A percentile compares a stretch with the other conserved stretches of the same genome.
Evolutionary conservation across 2,113 vertebrate species (phyloP).

Genomic region (Pao palembangensis): DNA sequence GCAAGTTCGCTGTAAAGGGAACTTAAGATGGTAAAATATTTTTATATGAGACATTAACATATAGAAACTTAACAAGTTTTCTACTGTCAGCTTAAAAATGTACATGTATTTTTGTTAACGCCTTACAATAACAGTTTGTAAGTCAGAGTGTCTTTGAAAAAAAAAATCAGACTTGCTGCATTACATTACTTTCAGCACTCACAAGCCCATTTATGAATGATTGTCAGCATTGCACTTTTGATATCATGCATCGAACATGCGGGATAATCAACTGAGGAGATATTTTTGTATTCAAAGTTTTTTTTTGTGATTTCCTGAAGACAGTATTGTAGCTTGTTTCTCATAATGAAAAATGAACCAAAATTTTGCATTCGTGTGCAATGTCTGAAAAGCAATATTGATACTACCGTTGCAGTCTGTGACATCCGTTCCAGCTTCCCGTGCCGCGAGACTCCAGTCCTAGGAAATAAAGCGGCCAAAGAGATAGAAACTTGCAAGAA

Average conservation of each 20-base stretch:
- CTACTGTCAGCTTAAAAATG: conserved; percentile 35
- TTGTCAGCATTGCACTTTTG: conserved; percentile 61
- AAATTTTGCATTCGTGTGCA: conserved; percentile 59
- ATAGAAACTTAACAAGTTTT: conserved; percentile 51
- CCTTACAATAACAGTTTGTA: conserved; percentile 69
- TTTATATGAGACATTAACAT: conserved; percentile 48
- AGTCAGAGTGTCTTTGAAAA: conserved; percentile 48
- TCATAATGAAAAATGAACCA: conserved; percentile 31
- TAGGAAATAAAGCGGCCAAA: conserved; percentile 55
- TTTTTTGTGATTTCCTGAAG: conserved; percentile 31
- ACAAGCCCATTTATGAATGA: conserved; percentile 44
- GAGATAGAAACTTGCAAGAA: conserved; percentile 28
- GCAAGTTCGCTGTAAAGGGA: conserved; percentile 36
- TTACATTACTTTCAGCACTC: conserved; percentile 45
- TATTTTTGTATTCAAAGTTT: conserved; percentile 67
- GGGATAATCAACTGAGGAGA: conserved; percentile 67
- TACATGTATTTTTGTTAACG: conserved; percentile 56
- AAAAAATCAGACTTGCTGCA: conserved; percentile 23
- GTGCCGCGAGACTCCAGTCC: conserved; percentile 34
- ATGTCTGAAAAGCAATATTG: conserved; percentile 70
- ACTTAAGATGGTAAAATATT: conserved; percentile 62
- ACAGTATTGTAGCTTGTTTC: conserved; percentile 33
- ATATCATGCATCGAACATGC: conserved; percentile 59
- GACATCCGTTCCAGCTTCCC: conserved; percentile 42
- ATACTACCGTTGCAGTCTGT: conserved; percentile 41